Evolutionary conservation across 2,888 invertebrate genomes (phyloP).

Genomic region (Dicranocentrus wangi): DNA sequence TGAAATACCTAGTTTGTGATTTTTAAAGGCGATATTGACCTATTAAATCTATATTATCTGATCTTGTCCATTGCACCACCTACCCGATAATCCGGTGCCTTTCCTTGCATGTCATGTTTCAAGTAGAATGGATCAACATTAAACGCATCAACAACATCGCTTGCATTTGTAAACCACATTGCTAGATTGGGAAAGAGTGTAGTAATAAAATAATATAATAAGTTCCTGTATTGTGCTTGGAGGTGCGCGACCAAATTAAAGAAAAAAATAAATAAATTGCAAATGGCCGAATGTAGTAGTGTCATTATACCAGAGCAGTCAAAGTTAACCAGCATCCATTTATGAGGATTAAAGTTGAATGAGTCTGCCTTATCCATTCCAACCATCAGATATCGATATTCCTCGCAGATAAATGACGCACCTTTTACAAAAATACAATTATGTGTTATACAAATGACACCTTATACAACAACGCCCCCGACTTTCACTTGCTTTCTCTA

Average conservation of each 20-base stretch:
- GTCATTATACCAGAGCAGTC: constrained; percentile 97
- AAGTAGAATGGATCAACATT: constrained; percentile 98
- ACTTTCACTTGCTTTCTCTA: no score
- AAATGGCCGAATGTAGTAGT: no score
- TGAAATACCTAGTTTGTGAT: no score
- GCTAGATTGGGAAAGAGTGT: constrained; percentile 30
- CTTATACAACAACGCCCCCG: not conserved
- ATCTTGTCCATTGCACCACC: no score
- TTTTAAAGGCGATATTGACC: no score
- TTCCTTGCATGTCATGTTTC: constrained; percentile 93
- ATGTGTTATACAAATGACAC: not conserved
- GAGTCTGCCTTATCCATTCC: constrained; percentile 93
- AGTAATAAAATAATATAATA: constrained; percentile 1
- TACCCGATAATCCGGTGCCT: constrained; percentile 91
- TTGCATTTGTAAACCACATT: constrained; percentile 83
- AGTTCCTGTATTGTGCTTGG: not conserved
- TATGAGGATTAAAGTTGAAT: constrained; percentile 99
- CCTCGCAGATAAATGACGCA: constrained; percentile 96
- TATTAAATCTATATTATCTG: no score
- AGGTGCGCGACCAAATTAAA: no score
- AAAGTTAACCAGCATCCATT: constrained; percentile 99
- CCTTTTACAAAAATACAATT: constrained; percentile 74
- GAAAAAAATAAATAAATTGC: no score
- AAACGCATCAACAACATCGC: constrained; percentile 93
- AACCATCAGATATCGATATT: constrained; percentile 91